Evolutionary conservation across 2,797 vertebrate species (phyloP).

Genomic region (Takifugu ocellatus): DNA sequence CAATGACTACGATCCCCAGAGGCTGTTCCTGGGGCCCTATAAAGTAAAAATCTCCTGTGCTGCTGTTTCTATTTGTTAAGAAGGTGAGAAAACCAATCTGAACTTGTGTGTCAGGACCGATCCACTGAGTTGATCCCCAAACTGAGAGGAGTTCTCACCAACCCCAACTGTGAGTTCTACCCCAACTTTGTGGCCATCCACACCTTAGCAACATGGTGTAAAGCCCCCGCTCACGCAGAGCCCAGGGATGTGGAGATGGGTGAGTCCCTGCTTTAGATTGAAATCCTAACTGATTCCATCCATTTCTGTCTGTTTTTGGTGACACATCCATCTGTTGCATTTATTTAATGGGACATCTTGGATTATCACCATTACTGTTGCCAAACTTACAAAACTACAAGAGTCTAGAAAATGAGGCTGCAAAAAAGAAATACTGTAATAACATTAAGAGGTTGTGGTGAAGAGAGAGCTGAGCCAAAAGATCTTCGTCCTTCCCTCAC

Average conservation of each 20-base stretch:
- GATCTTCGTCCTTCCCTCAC: too few species aligned
- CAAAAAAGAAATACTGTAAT: too few species aligned
- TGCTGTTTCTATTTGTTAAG: background rate
- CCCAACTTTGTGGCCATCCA: constrained; percentile 96
- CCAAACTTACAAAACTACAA: too few species aligned
- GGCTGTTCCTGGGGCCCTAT: constrained; percentile 92
- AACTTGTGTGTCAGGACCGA: constrained; percentile 71
- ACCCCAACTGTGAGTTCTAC: constrained; percentile 98
- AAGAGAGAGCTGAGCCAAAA: too few species aligned
- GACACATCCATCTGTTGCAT: background rate
- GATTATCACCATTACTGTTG: too few species aligned
- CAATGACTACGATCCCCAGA: constrained; percentile 98
- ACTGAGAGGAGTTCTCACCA: constrained; percentile 92
- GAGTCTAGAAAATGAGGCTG: too few species aligned
- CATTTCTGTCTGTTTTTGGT: background rate
- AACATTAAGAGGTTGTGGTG: too few species aligned
- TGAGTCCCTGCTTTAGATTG: constrained; percentile 63
- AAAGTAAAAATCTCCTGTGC: constrained; percentile 64
- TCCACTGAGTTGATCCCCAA: constrained; percentile 91
- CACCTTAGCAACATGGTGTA: constrained; percentile 95
- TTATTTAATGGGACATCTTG: too few species aligned
- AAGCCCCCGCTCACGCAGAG: constrained; percentile 81
- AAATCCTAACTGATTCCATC: too few species aligned
- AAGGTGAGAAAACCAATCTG: background rate
- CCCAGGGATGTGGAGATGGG: constrained; percentile 90